Conservation (phyloP, 2,797 vertebrate genomes). For the Microchirus variegatus region DNA sequence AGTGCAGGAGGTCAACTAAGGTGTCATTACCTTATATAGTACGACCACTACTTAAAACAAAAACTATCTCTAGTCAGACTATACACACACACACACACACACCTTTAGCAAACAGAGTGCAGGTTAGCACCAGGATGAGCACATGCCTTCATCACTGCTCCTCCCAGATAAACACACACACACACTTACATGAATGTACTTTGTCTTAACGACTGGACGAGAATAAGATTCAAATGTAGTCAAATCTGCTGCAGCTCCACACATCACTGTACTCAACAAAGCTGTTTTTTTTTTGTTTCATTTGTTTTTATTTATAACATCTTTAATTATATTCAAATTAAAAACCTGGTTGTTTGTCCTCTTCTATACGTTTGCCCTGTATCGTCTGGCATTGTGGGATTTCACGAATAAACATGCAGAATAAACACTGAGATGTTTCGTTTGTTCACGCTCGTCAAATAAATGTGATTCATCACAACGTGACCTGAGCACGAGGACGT, state of each 20-base stretch:
- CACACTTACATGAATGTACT: too few relatives aligned
- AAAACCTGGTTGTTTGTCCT: background rate
- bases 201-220: too few relatives aligned
- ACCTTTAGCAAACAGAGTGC: conserved; percentile 45
- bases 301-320: conserved; percentile 2
- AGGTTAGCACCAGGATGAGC: conserved; percentile 1
- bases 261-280: background rate
- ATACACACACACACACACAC: background rate
- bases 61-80: too few relatives aligned
- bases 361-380: background rate
- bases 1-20: too few relatives aligned
- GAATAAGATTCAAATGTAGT: background rate
- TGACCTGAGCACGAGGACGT: conserved; percentile 61
- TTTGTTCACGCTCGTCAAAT: background rate
- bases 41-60: too few relatives aligned
- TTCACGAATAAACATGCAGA: conserved; percentile 11
- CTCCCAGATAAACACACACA: conserved; percentile 1
- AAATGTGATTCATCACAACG: background rate
- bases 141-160: background rate
- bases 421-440: background rate
- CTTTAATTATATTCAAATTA: too few relatives aligned
- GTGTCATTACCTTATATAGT: too few relatives aligned
- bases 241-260: background rate
- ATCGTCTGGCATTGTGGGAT: too few relatives aligned
- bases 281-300: background rate